Percentiles rank a stretch among this genome's conserved stretches.
These are phyloP conservation scores for Cirrhinus mrigala DNA, from an alignment of 2,797 vertebrate species.

Conservation along the genomic window DNA sequence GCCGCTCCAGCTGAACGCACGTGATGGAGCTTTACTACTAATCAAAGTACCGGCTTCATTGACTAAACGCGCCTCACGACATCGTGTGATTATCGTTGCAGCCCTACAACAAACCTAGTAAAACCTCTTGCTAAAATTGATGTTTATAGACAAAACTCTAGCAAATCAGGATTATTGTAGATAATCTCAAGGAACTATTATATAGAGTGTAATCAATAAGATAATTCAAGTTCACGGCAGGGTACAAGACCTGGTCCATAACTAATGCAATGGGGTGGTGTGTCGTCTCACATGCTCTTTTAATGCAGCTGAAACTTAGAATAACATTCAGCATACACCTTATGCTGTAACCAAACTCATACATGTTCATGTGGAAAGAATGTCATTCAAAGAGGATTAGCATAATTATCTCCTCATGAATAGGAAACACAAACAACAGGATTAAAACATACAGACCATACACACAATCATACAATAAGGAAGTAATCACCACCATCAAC, in stretches of 20 bases:
- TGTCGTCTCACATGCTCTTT: slow-evolving; percentile 13
- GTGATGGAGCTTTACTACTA: too few species aligned
- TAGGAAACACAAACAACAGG: background rate
- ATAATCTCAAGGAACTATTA: background rate
- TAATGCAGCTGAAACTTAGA: background rate
- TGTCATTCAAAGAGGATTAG: slow-evolving; percentile 8
- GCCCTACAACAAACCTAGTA: background rate
- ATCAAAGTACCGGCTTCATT: too few species aligned
- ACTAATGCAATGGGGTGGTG: background rate
- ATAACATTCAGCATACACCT: slow-evolving; percentile 4
- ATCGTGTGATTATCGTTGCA: too few species aligned
- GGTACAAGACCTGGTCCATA: background rate
- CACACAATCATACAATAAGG: background rate
- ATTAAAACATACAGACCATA: background rate
- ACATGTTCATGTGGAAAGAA: background rate
- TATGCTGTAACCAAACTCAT: background rate
- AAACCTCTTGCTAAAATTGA: background rate
- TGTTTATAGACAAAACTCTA: background rate
- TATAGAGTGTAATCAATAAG: background rate
- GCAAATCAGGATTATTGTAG: background rate
- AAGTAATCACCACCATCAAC: background rate
- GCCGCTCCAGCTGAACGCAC: too few species aligned
- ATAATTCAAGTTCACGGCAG: background rate
- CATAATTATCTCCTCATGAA: background rate
- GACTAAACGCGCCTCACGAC: too few species aligned